Evolutionary conservation across 2,888 invertebrate species (phyloP).

Genomic region (Bursaphelenchus okinawaensis): DNA sequence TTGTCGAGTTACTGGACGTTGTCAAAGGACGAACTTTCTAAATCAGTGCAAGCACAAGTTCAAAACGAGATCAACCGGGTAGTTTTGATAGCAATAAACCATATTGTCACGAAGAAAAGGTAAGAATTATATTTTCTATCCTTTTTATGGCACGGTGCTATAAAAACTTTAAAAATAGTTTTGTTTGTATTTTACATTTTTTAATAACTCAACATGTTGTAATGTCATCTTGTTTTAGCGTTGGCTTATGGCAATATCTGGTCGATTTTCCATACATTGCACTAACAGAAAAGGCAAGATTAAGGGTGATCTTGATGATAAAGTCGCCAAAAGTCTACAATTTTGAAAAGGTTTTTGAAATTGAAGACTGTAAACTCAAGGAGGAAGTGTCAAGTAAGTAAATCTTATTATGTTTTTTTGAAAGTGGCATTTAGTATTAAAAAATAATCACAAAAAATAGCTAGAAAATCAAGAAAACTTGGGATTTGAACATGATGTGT

Average conservation of each 20-base stretch:
- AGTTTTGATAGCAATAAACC: conserved; percentile 42
- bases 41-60: conserved; percentile 24
- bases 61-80: conserved; percentile 53
- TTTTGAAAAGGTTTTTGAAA: conserved; percentile 25
- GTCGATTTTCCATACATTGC: conserved; percentile 50
- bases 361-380: conserved; percentile 23
- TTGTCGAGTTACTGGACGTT: conserved; percentile 43
- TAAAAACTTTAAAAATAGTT: conserved; percentile 1
- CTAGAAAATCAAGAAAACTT: too few relatives aligned
- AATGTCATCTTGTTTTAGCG: conserved; percentile 28
- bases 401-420: background rate
- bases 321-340: conserved; percentile 19
- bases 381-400: conserved; percentile 13
- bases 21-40: conserved; percentile 22
- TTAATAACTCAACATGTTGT: background rate
- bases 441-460: background rate
- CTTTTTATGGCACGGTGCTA: background rate
- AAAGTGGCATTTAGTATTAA: background rate
- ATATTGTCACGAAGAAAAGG: conserved; percentile 40
- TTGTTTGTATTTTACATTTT: too few relatives aligned
- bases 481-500: background rate
- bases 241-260: conserved; percentile 55
- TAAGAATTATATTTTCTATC: conserved; percentile 7
- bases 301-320: conserved; percentile 43
- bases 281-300: conserved; percentile 45